Conservation (phyloP, 2,888 invertebrate genomes). For the Euzophera pinguis region DNA sequence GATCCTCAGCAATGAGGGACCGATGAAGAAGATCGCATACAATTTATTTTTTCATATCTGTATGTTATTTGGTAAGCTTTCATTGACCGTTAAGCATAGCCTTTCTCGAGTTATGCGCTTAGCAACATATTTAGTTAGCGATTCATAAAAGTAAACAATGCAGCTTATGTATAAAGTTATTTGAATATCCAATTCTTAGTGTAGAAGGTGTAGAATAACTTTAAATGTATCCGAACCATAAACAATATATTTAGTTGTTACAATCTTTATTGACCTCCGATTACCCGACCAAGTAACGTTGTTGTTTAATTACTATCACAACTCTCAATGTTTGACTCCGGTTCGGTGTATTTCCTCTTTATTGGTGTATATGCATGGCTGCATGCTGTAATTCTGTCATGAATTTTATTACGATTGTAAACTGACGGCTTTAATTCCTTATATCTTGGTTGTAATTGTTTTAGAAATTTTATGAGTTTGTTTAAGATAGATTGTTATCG, state of each 20-base stretch:
- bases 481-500: background rate
- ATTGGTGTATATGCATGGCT: slow-evolving; percentile 2
- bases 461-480: background rate
- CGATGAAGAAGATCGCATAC: too few relatives aligned
- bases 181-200: background rate
- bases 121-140: too few relatives aligned
- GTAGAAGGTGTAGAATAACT: background rate
- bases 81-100: too few relatives aligned
- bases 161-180: background rate
- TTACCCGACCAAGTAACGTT: slow-evolving; percentile 18
- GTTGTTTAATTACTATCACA: slow-evolving; percentile 22
- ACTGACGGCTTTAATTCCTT: slow-evolving; percentile 6
- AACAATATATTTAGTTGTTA: slow-evolving; percentile 23
- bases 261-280: slow-evolving; percentile 21
- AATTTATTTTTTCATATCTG: too few relatives aligned
- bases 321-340: slow-evolving; percentile 16
- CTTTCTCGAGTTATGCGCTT: too few relatives aligned
- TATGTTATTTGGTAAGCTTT: too few relatives aligned
- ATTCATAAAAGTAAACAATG: too few relatives aligned
- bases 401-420: slow-evolving; percentile 9
- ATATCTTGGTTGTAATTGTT: slow-evolving; percentile 2
- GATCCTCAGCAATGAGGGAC: too few relatives aligned
- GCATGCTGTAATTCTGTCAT: slow-evolving; percentile 4
- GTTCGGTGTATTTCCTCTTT: slow-evolving; percentile 16
- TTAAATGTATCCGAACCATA: slow-evolving; percentile 5